Evolutionary conservation across 2,888 invertebrate species (phyloP), one percentile per base, ranked within the genome.

Genomic region (Caenorhabditis doughertyi): DNA sequence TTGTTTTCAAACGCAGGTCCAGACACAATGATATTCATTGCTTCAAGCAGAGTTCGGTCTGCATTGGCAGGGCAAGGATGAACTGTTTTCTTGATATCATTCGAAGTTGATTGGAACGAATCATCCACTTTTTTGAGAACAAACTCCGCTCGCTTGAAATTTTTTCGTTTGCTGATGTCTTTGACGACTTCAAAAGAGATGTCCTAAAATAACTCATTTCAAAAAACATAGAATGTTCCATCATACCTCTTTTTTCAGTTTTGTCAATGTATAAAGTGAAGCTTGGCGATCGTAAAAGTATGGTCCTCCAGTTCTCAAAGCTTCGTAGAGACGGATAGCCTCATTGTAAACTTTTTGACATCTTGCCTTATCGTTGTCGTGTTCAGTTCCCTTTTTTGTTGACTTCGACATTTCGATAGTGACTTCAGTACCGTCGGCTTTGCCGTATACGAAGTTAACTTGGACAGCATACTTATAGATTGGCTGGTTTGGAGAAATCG

Each of bases 251-350:
- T 5, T 42, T 21, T 60, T 62, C 25, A 68, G 42, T 23, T 60
- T 60, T 2, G 35, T 23, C 55, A 79, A 18, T 0, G 64, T 55
- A 18, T 79, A 79, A 9, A 79, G 16, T 5, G 62, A 55, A 1
- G 79, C 70, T 21, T 79, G 79, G 7, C 79, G 55, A 47, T 79
- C 79, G 13, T 79, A 79, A 29, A 79, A 79, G 25, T 44, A 71
- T 0, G 79, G 64, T 1, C 79, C 79, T 4, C 49, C 71, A 3
- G 21, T 49, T 56, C 23, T 47, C 25, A 79, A 23, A 3, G 55
- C 65, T 0, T 64, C 35, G 49, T 49, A 71, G 18, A 39, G 62
- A 7, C 32, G 9, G 5, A 71, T 21, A 1, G 71, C 79, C 21
- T 71, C 44, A 7, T 49, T 18, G 56, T 71, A 79, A 5, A 71